These are phyloP conservation scores for Mythimna albipuncta DNA, from an alignment of 2,888 invertebrate genomes.

Conservation along the genomic window DNA sequence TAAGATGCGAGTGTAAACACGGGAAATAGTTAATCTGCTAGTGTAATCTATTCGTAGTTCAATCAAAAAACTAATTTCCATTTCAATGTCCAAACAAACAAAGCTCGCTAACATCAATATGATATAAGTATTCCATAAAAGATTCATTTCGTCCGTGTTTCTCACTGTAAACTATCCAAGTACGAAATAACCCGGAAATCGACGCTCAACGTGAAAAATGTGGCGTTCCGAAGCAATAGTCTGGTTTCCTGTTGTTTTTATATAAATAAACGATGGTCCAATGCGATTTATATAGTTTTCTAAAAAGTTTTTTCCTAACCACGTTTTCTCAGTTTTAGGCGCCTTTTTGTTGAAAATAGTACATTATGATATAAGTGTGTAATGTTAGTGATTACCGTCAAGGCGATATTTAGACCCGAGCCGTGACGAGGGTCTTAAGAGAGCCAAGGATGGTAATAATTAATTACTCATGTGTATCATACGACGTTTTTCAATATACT, in stretches of 20 bases:
- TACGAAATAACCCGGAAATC: slow-evolving; percentile 59
- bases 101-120: not conserved
- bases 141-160: slow-evolving; percentile 44
- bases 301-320: not conserved
- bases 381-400: no score
- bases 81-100: slow-evolving; percentile 14
- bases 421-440: no score
- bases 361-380: no score
- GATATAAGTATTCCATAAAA: slow-evolving; percentile 22
- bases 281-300: not conserved
- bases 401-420: no score
- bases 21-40: not conserved
- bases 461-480: no score
- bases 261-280: slow-evolving; percentile 14
- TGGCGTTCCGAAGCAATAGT: slow-evolving; percentile 21
- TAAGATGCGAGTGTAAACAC: not conserved
- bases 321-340: not conserved
- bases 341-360: not conserved
- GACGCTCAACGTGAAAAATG: slow-evolving; percentile 60
- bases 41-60: not conserved
- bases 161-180: slow-evolving; percentile 51
- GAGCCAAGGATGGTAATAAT: no score
- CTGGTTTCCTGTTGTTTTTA: slow-evolving; percentile 58
- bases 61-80: slow-evolving; percentile 17
- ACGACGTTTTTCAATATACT: no score